A percentile compares a stretch with the other conserved stretches of the same genome.
These are phyloP conservation scores for Terrapene triunguis DNA, from an alignment of 2,113 vertebrate species.

Conservation along the genomic window DNA sequence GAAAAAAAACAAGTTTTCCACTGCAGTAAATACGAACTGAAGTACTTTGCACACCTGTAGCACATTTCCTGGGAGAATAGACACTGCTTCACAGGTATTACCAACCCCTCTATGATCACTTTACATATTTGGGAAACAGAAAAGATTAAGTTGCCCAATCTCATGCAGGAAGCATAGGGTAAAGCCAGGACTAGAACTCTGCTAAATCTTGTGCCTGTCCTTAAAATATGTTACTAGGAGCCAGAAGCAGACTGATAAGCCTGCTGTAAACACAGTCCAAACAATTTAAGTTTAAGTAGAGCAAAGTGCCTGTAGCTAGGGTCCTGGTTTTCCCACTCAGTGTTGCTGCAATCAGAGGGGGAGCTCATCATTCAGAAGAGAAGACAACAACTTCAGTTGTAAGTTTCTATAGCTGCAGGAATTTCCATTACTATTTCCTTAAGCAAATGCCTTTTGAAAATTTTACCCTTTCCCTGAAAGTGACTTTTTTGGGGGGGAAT, in stretches of 20 bases:
- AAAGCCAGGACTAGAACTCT: neutral
- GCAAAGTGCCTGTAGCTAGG: neutral
- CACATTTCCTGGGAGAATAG: neutral
- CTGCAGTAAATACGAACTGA: neutral
- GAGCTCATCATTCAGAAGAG: too few species aligned
- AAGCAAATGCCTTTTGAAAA: neutral
- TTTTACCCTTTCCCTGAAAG: neutral
- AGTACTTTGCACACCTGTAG: neutral
- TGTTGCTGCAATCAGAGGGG: too few species aligned
- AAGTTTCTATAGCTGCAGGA: too few species aligned
- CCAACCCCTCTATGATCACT: too few species aligned
- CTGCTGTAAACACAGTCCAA: too few species aligned
- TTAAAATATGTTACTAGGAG: too few species aligned
- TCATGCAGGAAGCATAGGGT: neutral
- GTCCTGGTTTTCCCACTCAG: neutral
- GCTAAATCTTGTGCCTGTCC: too few species aligned
- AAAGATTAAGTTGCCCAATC: neutral
- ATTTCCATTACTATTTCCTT: too few species aligned
- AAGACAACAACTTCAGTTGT: too few species aligned
- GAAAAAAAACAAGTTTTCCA: too few species aligned
- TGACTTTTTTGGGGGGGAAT: neutral
- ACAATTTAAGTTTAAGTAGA: neutral
- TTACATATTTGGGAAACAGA: neutral
- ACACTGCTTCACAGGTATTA: too few species aligned
- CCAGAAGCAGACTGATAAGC: too few species aligned